These are phyloP conservation scores for Pempheris klunzingeri DNA, from an alignment of 2,797 vertebrate species.

Conservation along the genomic window DNA sequence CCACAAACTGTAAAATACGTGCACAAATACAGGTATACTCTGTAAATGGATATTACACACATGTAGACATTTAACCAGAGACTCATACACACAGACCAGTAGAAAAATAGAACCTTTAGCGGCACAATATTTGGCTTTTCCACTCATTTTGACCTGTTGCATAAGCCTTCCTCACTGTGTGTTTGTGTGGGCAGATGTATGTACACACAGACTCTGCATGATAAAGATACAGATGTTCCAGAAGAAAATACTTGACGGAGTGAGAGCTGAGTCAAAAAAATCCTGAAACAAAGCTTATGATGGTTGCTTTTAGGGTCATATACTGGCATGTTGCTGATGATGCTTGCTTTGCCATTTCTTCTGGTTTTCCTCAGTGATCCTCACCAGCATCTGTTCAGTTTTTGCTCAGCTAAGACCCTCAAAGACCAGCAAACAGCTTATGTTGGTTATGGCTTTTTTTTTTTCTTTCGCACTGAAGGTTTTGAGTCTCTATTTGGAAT, in stretches of 20 bases:
- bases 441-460: not conserved
- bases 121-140: not conserved
- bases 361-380: not conserved
- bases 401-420: not conserved
- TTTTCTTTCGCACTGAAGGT: not conserved
- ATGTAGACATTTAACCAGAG: not conserved
- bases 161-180: not conserved
- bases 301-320: not conserved
- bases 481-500: constrained; percentile 14
- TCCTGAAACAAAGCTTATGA: not conserved
- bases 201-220: not conserved
- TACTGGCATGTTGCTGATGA: not conserved
- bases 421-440: constrained; percentile 1
- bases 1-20: not conserved
- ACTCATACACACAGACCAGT: not conserved
- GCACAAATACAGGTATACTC: not conserved
- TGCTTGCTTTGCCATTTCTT: not conserved
- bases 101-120: not conserved
- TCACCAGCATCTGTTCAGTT: not conserved
- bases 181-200: not conserved
- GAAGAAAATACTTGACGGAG: not conserved
- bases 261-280: not conserved
- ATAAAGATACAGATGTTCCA: not conserved
- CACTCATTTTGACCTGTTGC: constrained; percentile 1
- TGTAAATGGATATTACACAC: no score